Evolutionary conservation across 2,888 invertebrate species (phyloP).

Genomic region (Ceramica pisi): DNA sequence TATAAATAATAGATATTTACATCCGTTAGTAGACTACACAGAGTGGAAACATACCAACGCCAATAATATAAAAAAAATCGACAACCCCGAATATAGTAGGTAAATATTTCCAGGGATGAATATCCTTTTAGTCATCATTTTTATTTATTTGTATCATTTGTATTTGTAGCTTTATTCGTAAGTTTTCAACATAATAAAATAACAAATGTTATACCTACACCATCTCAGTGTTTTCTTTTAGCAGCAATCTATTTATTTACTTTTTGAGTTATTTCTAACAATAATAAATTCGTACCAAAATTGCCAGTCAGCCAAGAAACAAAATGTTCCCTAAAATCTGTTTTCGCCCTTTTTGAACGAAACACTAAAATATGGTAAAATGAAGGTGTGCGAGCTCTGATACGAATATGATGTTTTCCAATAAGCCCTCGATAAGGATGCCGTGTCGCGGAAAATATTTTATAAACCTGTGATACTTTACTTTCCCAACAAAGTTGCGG

Average conservation of each 20-base stretch:
- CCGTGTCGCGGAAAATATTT: constrained; percentile 57
- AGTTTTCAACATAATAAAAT: too few species aligned
- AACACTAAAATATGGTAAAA: constrained; percentile 52
- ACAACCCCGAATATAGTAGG: not conserved
- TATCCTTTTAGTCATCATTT: not conserved
- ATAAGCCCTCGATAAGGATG: constrained; percentile 64
- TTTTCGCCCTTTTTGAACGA: constrained; percentile 39
- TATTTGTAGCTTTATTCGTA: too few species aligned
- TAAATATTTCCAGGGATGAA: constrained; percentile 8
- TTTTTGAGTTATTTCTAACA: not conserved
- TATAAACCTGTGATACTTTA: constrained; percentile 64
- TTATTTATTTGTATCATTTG: too few species aligned
- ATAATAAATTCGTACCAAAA: constrained; percentile 3
- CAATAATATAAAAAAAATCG: not conserved
- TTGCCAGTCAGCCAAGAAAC: constrained; percentile 20
- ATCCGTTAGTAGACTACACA: constrained; percentile 2
- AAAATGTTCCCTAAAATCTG: constrained; percentile 34
- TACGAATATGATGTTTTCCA: constrained; percentile 64
- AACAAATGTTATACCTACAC: not conserved
- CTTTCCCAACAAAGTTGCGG: constrained; percentile 61
- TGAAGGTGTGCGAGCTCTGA: constrained; percentile 57
- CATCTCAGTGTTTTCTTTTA: not conserved
- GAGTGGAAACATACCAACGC: not conserved
- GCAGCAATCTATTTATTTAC: not conserved
- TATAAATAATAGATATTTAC: not conserved